Evolutionary conservation across 1,140 invertebrate genomes (phyloP).

Genomic region (Tribolium castaneum): DNA sequence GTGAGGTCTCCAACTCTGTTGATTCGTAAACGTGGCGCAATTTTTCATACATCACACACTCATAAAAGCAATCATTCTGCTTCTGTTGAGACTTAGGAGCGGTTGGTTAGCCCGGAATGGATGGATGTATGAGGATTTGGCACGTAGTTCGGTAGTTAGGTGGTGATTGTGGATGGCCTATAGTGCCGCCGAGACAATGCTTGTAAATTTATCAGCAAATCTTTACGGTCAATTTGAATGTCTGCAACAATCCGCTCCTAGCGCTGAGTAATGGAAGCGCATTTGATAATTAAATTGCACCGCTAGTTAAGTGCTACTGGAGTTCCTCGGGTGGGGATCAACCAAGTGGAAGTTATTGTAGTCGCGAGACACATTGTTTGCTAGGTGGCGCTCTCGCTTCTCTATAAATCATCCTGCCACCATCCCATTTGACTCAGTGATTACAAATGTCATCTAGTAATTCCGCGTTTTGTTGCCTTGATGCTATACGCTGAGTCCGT

Average conservation of each 20-base stretch:
- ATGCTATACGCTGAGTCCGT: constrained; percentile 6
- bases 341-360: constrained; percentile 54
- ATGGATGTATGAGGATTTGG: constrained; percentile 20
- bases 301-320: constrained; percentile 53
- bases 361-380: constrained; percentile 54
- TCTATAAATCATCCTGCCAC: constrained; percentile 57
- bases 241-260: constrained; percentile 53
- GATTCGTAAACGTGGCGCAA: neutral
- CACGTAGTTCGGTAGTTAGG: constrained; percentile 28
- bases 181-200: constrained; percentile 45
- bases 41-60: neutral
- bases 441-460: constrained; percentile 59
- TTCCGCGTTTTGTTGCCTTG: constrained; percentile 46
- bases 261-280: constrained; percentile 54
- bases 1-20: neutral
- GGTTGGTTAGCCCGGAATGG: neutral
- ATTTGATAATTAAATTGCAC: constrained; percentile 58
- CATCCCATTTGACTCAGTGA: constrained; percentile 56
- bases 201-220: constrained; percentile 57
- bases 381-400: constrained; percentile 51
- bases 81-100: neutral
- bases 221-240: constrained; percentile 57
- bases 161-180: constrained; percentile 24
- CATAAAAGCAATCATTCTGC: neutral
- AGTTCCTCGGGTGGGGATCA: constrained; percentile 46